A percentile compares a stretch with the other conserved stretches of the same genome.
Evolutionary conservation across 2,797 vertebrate species (phyloP).

Genomic region (Vespertilio murinus): DNA sequence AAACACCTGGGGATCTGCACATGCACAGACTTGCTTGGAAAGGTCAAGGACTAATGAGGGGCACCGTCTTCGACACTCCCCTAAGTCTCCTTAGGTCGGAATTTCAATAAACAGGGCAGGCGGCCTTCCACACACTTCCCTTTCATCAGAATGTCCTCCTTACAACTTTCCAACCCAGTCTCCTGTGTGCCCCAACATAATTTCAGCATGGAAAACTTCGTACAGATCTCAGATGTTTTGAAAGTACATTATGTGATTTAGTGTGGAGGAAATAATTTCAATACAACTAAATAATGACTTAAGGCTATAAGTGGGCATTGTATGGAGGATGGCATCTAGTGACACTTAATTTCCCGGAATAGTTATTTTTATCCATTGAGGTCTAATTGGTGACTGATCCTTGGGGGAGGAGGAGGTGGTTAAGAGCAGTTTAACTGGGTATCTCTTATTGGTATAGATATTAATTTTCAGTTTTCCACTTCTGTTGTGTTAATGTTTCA

Average conservation of each 20-base stretch:
- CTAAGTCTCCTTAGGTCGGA: no score
- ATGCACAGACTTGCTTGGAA: no score
- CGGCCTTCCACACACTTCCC: no score
- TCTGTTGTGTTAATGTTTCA: background rate
- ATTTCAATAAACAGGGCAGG: no score
- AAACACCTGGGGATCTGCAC: no score
- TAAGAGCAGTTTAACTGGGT: background rate
- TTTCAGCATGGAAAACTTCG: background rate
- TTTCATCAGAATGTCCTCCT: no score
- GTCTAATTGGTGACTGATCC: slow-evolving; percentile 26
- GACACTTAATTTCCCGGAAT: background rate
- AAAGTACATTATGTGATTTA: slow-evolving; percentile 62
- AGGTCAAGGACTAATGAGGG: no score
- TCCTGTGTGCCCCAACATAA: no score
- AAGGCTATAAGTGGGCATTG: background rate
- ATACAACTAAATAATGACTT: slow-evolving; percentile 14
- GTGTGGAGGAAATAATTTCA: slow-evolving; percentile 58
- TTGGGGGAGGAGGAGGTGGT: background rate
- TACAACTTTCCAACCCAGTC: no score
- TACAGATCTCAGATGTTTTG: slow-evolving; percentile 47
- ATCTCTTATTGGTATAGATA: background rate
- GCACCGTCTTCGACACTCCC: no score
- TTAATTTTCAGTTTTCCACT: background rate
- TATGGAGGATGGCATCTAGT: background rate
- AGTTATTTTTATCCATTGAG: slow-evolving; percentile 7